These are phyloP conservation scores for Trissolcus brochymenae DNA, from an alignment of 2,888 invertebrate species.

Conservation along the genomic window DNA sequence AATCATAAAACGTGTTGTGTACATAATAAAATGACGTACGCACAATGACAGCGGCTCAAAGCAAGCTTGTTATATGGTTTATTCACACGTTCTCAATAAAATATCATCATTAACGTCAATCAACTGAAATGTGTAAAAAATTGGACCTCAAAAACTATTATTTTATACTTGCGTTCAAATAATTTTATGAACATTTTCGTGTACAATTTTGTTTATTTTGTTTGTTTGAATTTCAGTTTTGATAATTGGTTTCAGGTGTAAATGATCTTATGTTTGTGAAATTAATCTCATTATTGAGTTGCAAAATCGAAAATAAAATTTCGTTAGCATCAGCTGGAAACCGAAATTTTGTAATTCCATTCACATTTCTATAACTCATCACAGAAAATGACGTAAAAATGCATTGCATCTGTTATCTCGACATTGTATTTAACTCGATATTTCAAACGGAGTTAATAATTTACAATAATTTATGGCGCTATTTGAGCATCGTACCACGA, in stretches of 20 bases:
- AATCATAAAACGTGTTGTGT: constrained; percentile 16
- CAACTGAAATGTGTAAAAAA: constrained; percentile 9
- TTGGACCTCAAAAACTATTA: neutral
- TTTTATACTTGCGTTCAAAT: neutral
- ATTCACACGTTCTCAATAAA: constrained; percentile 3
- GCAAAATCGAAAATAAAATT: too few species aligned
- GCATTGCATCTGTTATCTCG: too few species aligned
- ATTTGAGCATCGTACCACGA: neutral
- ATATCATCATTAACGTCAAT: constrained; percentile 11
- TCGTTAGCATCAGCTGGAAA: too few species aligned
- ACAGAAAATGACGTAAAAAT: too few species aligned
- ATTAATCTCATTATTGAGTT: too few species aligned
- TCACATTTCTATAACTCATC: too few species aligned
- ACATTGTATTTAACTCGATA: neutral
- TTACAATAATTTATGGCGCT: neutral
- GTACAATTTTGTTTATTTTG: neutral
- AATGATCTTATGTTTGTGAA: too few species aligned
- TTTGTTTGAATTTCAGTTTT: too few species aligned
- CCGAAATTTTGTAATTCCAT: too few species aligned
- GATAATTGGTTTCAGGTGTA: too few species aligned
- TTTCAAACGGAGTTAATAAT: neutral
- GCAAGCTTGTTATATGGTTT: constrained; percentile 1
- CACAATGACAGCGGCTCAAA: constrained; percentile 2
- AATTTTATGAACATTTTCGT: neutral
- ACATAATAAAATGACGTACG: constrained; percentile 26